Conservation (phyloP, 2,888 invertebrate genomes). For the Actias luna region DNA sequence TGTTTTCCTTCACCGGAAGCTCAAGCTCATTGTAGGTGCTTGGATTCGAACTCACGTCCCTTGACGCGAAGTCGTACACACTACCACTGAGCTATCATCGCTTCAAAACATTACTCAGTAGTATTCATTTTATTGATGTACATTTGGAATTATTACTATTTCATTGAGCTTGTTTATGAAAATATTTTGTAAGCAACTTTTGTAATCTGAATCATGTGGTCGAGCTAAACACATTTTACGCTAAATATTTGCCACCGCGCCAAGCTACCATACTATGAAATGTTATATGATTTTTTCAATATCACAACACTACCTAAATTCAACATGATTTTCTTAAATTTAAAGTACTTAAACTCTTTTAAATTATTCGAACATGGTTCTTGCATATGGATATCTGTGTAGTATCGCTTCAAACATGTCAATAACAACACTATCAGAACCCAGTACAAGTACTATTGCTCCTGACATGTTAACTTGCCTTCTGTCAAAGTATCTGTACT, state of each 20-base stretch:
- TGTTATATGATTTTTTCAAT: neutral
- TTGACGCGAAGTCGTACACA: too few relatives aligned
- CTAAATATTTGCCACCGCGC: neutral
- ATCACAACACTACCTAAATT: neutral
- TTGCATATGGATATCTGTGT: slow-evolving; percentile 18
- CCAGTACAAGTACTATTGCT: slow-evolving; percentile 55
- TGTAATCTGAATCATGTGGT: neutral
- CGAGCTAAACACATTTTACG: neutral
- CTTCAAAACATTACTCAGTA: too few relatives aligned
- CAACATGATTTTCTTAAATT: neutral
- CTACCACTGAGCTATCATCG: too few relatives aligned
- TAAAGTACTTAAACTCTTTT: neutral
- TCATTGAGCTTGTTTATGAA: neutral
- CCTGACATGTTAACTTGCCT: slow-evolving; percentile 80
- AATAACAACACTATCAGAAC: slow-evolving; percentile 69
- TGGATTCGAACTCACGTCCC: too few relatives aligned
- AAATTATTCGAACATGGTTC: slow-evolving; percentile 8
- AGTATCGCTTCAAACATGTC: slow-evolving; percentile 29
- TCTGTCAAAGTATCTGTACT: slow-evolving; percentile 75
- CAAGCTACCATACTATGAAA: neutral
- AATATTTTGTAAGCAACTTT: neutral
- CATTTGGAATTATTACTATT: neutral
- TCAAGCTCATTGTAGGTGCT: too few relatives aligned
- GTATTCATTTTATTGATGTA: too few relatives aligned
- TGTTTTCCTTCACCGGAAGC: too few relatives aligned